Base-by-base conservation (phyloP, 2,888 invertebrate species). In the Phortica okadai region DNA sequence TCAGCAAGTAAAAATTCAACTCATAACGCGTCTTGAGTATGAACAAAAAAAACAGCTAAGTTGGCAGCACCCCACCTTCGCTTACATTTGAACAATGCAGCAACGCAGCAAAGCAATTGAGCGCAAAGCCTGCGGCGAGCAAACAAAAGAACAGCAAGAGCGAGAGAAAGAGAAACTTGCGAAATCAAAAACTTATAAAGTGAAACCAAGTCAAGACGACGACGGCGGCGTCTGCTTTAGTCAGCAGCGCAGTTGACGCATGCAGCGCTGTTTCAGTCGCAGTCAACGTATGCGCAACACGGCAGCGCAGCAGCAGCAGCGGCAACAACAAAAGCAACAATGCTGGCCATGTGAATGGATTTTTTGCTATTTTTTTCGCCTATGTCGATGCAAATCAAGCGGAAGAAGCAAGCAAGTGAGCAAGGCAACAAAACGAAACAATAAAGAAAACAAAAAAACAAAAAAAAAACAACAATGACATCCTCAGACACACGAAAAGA, bases 81-180 rank as follows among this genome's bases (percentile, higher is more conserved):
- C 16, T 25, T 11, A 62, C 54, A 66, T 41, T 41, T 66, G 14
- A 66, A 66, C 66, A 66, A 66, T 58, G 58, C 73, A 44, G 33
- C 72, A 54, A 16, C 54, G 25, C 33, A 56, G 64, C 45, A 16
- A 45, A 44, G 77, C 80, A 81, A 77, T 80, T 77, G 77, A 81
- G 76, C 79, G 79, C 82, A 79, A 74, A 66, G 84, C 84, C 79
- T 67, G 79, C 73, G 81, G 88, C 84, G 76, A 80, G 79, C 84
- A 88, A 88, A 85, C 85, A 88, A 88, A 86, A 88, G 87, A 85
- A 81, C 87, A 86, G 82, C 85, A 67, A 67, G 44, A 16, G 14
- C 54, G 16, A 42, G 14, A 66, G 21, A 33, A 14, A 41, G 41
- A 66, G n/a, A 42, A 66, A 66, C 41, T 42, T 41, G 66, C 73